Percentiles rank a stretch among this genome's conserved stretches.
Conservation (phyloP, 1,140 invertebrate species). For the Trichomalopsis sarcophagae region DNA sequence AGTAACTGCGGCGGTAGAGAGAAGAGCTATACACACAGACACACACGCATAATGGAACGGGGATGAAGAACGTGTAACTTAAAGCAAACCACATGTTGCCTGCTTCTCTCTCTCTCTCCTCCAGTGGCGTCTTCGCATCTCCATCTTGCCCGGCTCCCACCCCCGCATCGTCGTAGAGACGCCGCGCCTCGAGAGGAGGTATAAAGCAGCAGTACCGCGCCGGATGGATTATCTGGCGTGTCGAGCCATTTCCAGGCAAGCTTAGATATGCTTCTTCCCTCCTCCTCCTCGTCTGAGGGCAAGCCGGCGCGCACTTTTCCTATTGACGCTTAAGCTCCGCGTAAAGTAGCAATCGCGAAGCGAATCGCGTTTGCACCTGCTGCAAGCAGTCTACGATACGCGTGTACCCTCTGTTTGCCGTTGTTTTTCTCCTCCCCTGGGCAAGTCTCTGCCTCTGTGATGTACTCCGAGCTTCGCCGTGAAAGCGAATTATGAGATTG, state of each 20-base stretch:
- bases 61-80: slow-evolving; percentile 61
- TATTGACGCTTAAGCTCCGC: slow-evolving; percentile 38
- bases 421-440: not conserved
- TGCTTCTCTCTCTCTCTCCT: slow-evolving; percentile 43
- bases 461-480: not conserved
- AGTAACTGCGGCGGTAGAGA: not conserved
- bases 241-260: slow-evolving; percentile 55
- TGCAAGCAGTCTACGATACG: not conserved
- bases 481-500: not conserved
- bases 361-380: slow-evolving; percentile 51
- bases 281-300: not conserved
- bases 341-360: slow-evolving; percentile 53
- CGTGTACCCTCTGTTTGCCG: slow-evolving; percentile 26
- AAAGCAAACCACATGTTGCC: slow-evolving; percentile 66
- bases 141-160: too few relatives aligned
- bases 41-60: slow-evolving; percentile 44
- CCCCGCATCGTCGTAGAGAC: not conserved
- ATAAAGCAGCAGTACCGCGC: not conserved
- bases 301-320: slow-evolving; percentile 9
- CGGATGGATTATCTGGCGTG: slow-evolving; percentile 59
- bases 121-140: too few relatives aligned
- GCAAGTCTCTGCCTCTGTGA: too few relatives aligned
- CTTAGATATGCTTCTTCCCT: slow-evolving; percentile 51
- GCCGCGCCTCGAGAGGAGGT: not conserved
- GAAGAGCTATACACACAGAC: not conserved